Percentiles rank a stretch among this genome's conserved stretches.
phyloP scores from a whole-genome alignment of 2,888 invertebrate species.

The Eugnorisma glareosa region DNA sequence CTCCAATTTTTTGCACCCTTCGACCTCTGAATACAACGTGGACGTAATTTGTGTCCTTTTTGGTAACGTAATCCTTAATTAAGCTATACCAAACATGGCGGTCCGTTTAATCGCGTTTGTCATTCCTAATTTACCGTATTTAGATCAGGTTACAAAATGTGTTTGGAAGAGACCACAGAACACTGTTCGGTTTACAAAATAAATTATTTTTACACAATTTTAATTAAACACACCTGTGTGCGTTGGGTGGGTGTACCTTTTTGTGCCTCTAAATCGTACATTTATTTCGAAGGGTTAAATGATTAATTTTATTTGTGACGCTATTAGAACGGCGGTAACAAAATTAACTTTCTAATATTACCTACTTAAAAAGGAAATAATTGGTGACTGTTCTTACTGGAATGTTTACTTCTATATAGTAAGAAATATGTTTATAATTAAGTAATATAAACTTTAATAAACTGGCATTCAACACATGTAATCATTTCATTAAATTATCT shows the following conservation, averaged over 20 bases:
- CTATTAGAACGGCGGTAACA: background rate
- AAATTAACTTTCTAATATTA: background rate
- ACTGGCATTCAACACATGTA: background rate
- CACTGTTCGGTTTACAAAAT: constrained; percentile 59
- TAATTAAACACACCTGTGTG: constrained; percentile 52
- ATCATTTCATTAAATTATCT: background rate
- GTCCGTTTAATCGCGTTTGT: constrained; percentile 74
- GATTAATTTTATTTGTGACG: constrained; percentile 42
- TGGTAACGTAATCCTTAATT: constrained; percentile 76
- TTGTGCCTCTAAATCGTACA: constrained; percentile 26
- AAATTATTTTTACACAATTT: constrained; percentile 60
- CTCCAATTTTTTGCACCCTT: constrained; percentile 28
- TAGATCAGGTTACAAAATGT: constrained; percentile 71
- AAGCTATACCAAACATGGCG: constrained; percentile 71
- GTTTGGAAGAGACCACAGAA: constrained; percentile 63
- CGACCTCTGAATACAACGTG: constrained; percentile 62
- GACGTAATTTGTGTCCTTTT: constrained; percentile 70
- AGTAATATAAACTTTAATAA: background rate
- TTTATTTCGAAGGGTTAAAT: constrained; percentile 38
- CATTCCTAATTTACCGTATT: constrained; percentile 75
- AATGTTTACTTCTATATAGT: background rate
- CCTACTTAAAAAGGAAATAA: background rate
- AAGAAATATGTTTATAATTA: too few relatives aligned
- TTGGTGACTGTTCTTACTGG: background rate
- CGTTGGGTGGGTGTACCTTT: constrained; percentile 30